Base-by-base conservation (phyloP, 2,888 invertebrate species). In the Carcina quercana region DNA sequence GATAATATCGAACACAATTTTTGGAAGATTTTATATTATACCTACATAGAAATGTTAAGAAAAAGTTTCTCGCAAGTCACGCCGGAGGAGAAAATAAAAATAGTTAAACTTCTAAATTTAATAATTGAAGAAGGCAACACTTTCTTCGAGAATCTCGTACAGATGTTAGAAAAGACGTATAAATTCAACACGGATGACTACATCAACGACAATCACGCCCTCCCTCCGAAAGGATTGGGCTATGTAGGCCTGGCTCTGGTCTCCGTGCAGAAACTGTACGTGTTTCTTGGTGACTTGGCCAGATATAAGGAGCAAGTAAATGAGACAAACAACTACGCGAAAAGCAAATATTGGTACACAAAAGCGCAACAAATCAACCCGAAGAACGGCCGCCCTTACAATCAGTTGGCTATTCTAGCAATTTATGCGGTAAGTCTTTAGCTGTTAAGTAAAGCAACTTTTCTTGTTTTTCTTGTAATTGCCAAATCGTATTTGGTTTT, bases 361-460 rank as follows among this genome's bases (percentile, higher is more conserved):
- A 95, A 95, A 79, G 96, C 98, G 7, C 94, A 96, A 63, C 93
- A 93, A 71, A 89, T 97, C 24, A 94, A 96, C 75, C 96, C 98
- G 5, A 94, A 95, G 71, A 97, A 97, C 82, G 97, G 97, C 30
- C 88, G 94, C 45, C 96, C 97, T 0, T 98, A 97, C 66, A 95
- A 97, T 72, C 97, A 98, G 68, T 78, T 98, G 49, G 98, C 97
- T 13, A 88, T 98, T 49, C 82, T 98, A 58, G 94, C 97, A 2
- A 89, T 93, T 48, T 91, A 90, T 65, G 89, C 90, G 34, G 92
- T 92, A 75, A 86, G 88, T 88, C 45, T 41, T n/a, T n/a, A 15
- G 10, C 25, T n/a, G 19, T 26, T 26, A 15, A 14, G 11, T 25
- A 25, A 30, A 17, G n/a, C 28, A 12, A n/a, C 25, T 35, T 5